Conservation (phyloP, 2,113 vertebrate genomes). For the Embiotoca jacksoni region DNA sequence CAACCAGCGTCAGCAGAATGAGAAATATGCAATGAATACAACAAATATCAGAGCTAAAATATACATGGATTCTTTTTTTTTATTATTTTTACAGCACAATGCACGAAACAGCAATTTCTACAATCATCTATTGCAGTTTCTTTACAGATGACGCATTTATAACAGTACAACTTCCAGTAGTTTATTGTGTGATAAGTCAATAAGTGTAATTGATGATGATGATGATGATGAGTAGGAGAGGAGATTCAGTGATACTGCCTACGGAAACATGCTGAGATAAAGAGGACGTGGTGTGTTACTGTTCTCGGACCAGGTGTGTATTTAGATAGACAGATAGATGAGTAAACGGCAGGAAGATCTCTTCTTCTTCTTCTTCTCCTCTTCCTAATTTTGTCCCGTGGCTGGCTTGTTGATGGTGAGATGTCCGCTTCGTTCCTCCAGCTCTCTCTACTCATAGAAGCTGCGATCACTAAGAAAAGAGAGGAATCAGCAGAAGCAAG, state of each 20-base stretch:
- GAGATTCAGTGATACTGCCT: conserved; percentile 14
- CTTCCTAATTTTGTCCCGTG: conserved; percentile 15
- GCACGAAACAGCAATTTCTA: conserved; percentile 79
- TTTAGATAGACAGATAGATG: conserved; percentile 12
- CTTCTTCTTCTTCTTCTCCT: conserved; percentile 26
- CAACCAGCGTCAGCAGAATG: conserved; percentile 45
- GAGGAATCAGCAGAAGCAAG: neutral
- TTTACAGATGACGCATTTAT: conserved; percentile 65
- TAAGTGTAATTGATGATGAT: conserved; percentile 13
- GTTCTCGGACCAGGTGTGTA: conserved; percentile 26
- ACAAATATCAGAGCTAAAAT: conserved; percentile 63
- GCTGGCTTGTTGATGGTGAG: neutral
- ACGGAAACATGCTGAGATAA: conserved; percentile 70
- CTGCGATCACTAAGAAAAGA: conserved; percentile 62
- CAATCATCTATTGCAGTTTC: conserved; percentile 70
- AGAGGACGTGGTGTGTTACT: neutral
- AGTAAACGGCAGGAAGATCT: neutral
- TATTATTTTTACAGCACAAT: conserved; percentile 55
- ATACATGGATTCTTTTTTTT: conserved; percentile 40
- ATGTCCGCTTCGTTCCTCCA: neutral
- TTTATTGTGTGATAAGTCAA: conserved; percentile 46
- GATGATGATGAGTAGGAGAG: neutral
- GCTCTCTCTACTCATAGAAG: conserved; percentile 72
- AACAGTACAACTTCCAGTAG: conserved; percentile 62
- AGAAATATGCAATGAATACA: conserved; percentile 64